Conservation (phyloP, 1,140 invertebrate genomes). For the Euura lappo region DNA sequence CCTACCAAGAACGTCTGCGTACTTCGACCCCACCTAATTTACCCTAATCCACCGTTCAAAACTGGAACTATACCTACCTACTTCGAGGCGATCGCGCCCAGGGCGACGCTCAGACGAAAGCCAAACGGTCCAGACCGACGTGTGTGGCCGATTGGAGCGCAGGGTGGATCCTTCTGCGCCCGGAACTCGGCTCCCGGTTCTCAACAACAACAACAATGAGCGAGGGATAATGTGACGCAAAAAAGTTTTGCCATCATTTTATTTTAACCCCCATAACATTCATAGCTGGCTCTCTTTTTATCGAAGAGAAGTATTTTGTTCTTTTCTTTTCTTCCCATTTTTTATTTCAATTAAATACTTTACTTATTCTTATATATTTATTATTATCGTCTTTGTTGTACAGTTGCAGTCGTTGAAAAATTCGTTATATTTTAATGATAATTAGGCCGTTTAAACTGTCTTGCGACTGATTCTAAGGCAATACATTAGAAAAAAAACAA, state of each 20-base stretch:
- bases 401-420: neutral
- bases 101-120: neutral
- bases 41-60: slow-evolving; percentile 9
- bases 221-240: neutral
- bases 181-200: neutral
- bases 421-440: neutral
- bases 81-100: neutral
- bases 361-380: neutral
- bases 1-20: too few relatives aligned
- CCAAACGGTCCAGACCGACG: neutral
- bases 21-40: neutral
- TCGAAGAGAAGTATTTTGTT: neutral
- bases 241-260: slow-evolving; percentile 2
- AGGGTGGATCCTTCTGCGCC: neutral
- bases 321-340: neutral
- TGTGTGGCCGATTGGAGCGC: neutral
- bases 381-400: neutral
- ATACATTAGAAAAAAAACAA: neutral
- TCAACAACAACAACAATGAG: neutral
- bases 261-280: neutral
- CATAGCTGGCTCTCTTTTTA: neutral
- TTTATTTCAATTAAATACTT: too few relatives aligned
- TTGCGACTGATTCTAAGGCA: neutral
- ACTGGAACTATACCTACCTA: slow-evolving; percentile 4
- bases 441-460: neutral